Evolutionary conservation across 2,888 invertebrate genomes (phyloP).

Genomic region (Dicranocentrus wangi): DNA sequence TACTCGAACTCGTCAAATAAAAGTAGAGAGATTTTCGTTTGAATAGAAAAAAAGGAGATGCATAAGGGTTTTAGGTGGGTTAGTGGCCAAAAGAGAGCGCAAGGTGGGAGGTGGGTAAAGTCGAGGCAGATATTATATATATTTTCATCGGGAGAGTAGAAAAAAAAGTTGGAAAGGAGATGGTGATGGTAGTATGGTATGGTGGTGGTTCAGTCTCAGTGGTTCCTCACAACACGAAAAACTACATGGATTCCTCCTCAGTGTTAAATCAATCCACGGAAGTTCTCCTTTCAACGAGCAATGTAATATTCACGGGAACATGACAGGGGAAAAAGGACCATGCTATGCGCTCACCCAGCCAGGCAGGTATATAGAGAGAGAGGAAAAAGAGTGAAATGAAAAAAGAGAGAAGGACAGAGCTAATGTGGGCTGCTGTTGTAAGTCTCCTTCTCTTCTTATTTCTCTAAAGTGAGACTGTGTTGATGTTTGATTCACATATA

Average conservation of each 20-base stretch:
- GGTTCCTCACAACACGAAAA: background rate
- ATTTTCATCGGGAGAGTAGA: too few relatives aligned
- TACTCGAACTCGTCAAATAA: too few relatives aligned
- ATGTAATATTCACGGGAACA: constrained; percentile 37
- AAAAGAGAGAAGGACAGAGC: background rate
- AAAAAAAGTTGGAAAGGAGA: too few relatives aligned
- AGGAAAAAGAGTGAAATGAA: background rate
- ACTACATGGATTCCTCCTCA: constrained; percentile 1
- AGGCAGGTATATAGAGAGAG: background rate
- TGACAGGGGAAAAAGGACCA: constrained; percentile 8
- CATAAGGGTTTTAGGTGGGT: too few relatives aligned
- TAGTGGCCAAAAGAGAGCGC: too few relatives aligned
- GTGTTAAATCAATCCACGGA: constrained; percentile 42
- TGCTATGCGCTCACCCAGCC: background rate
- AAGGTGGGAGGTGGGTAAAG: too few relatives aligned
- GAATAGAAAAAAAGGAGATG: too few relatives aligned
- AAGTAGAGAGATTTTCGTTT: too few relatives aligned
- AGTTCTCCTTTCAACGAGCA: constrained; percentile 33
- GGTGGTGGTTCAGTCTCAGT: too few relatives aligned
- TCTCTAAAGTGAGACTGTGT: background rate
- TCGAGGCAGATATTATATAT: too few relatives aligned
- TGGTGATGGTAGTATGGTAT: too few relatives aligned
- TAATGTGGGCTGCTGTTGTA: background rate
- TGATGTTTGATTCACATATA: background rate
- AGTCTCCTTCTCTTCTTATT: background rate